A percentile compares a stretch with the other conserved stretches of the same genome.
Evolutionary conservation across 2,888 invertebrate species (phyloP).

Genomic region (Andrena chrysosceles): DNA sequence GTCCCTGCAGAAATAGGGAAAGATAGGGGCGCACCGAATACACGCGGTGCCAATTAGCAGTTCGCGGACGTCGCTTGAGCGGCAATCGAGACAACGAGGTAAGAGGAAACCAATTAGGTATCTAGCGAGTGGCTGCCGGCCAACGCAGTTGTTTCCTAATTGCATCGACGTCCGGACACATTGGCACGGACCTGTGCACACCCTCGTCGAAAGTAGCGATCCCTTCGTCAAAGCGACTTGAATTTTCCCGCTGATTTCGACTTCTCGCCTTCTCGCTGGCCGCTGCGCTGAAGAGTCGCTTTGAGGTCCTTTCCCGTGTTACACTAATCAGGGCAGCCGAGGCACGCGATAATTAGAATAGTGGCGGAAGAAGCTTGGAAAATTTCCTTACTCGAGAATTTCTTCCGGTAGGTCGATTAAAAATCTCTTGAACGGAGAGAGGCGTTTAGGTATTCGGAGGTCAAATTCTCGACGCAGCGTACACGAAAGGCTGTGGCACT

Average conservation of each 20-base stretch:
- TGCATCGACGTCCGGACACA: conserved; percentile 71
- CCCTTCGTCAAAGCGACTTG: conserved; percentile 23
- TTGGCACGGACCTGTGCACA: conserved; percentile 33
- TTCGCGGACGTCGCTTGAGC: conserved; percentile 65
- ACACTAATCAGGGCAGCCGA: not conserved
- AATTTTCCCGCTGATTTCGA: conserved; percentile 44
- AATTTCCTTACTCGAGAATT: not conserved
- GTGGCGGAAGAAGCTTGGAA: conserved; percentile 4
- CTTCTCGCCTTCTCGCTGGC: not conserved
- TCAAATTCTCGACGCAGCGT: not conserved
- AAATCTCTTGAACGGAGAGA: not conserved
- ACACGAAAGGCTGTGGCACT: too few species aligned
- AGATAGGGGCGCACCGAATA: conserved; percentile 51
- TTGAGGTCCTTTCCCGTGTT: not conserved
- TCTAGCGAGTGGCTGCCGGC: conserved; percentile 68
- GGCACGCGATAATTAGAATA: not conserved
- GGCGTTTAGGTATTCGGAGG: conserved; percentile 1
- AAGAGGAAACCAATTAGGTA: conserved; percentile 74
- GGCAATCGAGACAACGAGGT: conserved; percentile 73
- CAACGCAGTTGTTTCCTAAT: conserved; percentile 77
- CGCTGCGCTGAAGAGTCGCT: not conserved
- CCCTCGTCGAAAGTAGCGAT: conserved; percentile 50
- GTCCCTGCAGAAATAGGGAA: conserved; percentile 19
- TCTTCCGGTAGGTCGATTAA: not conserved
- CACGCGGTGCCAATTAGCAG: conserved; percentile 71